Base-by-base conservation (phyloP, 2,888 invertebrate genomes). In the Dasysyrphus albostriatus region DNA sequence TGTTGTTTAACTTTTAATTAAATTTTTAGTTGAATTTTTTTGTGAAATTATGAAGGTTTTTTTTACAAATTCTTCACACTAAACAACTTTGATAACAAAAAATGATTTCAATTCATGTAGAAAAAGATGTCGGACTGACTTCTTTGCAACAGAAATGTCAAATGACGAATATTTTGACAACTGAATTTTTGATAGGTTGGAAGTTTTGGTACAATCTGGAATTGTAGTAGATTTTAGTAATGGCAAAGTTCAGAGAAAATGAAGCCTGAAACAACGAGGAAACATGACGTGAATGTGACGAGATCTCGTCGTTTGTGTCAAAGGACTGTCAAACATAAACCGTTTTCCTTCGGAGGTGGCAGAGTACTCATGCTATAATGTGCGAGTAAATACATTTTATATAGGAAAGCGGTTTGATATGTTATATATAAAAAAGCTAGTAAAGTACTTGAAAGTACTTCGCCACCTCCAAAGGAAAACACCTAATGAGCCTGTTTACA, bases 1-100 rank as follows among this genome's bases (percentile, higher is more conserved):
- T 80, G 63, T 97, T 58, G 2, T 49, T 39, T 51, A 10, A 29
- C 3, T 49, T 61, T 61, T 32, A n/a, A 1, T 49, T 10, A 14
- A 42, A 8, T 44, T 69, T 44, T 65, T 16, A 51, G 37, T 29
- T 14, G 29, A 77, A 58, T 56, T 72, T 69, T n/a, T 12, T 63
- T 47, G 5, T 73, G 14, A 82, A 85, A 74, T 73, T 29, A 34
- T 58, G 54, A 37, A 10, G 16, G n/a, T 59, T 69, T 76, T 32
- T 5, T 5, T 56, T 14, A 54, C 14, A 37, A 51, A 39, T 24
- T 32, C 12, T 83, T 63, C 10, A 70, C 54, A 49, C 32, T 65
- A 42, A 32, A 63, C 42, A 24, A 42, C n/a, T 6, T 16, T 12
- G 61, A 74, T 69, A 54, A 69, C n/a, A 63, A 56, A 74, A 37